Evolutionary conservation across 2,797 vertebrate genomes (phyloP).

Genomic region (Labeo calbasu): DNA sequence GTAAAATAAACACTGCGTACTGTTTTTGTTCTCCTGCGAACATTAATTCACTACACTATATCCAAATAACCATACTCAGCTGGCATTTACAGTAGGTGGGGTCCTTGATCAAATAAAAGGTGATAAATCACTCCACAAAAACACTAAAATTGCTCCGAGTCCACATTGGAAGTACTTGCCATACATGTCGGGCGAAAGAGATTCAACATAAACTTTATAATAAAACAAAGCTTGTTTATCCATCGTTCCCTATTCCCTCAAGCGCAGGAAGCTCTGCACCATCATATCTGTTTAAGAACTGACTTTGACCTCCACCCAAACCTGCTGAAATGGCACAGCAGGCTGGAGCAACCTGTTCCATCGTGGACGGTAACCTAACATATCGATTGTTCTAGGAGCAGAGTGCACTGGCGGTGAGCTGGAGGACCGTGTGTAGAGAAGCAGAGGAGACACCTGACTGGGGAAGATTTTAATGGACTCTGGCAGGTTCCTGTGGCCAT

Average conservation of each 20-base stretch:
- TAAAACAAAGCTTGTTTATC: constrained; percentile 16
- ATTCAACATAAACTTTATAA: constrained; percentile 1
- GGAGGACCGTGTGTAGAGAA: constrained; percentile 25
- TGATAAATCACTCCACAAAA: constrained; percentile 38
- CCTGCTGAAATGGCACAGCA: constrained; percentile 37
- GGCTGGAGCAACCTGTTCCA: constrained; percentile 44
- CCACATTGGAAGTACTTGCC: neutral
- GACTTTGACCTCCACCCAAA: constrained; percentile 44
- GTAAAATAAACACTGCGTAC: constrained; percentile 54
- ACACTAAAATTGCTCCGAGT: constrained; percentile 9
- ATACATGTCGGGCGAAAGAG: neutral
- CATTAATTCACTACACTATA: constrained; percentile 51
- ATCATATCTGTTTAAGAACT: constrained; percentile 44
- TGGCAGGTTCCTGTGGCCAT: constrained; percentile 61
- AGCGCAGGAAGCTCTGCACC: neutral
- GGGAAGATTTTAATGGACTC: constrained; percentile 56
- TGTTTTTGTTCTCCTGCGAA: constrained; percentile 37
- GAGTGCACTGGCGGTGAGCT: constrained; percentile 48
- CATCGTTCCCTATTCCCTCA: neutral
- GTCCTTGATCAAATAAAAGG: constrained; percentile 43
- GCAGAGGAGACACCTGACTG: constrained; percentile 56
- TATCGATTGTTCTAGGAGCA: constrained; percentile 56
- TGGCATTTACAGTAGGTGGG: constrained; percentile 26
- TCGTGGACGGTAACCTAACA: constrained; percentile 38
- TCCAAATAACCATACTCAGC: constrained; percentile 52